Percentiles rank a stretch among this genome's conserved stretches.
These are phyloP conservation scores for Callionymus lyra DNA, from an alignment of 2,113 vertebrate species.

Conservation along the genomic window DNA sequence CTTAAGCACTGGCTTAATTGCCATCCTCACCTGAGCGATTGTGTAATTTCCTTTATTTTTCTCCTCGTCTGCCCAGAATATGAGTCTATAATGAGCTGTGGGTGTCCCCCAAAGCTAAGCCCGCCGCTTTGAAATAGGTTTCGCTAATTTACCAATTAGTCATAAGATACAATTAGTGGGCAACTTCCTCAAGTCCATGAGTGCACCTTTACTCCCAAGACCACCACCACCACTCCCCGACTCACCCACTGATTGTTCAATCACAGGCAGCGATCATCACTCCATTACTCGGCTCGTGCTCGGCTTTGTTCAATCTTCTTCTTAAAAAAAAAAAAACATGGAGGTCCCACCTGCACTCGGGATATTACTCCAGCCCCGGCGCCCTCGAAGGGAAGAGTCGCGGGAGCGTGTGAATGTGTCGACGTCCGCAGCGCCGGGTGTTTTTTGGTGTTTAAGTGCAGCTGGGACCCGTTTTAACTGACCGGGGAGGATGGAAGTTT, in stretches of 20 bases:
- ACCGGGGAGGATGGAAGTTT: conserved; percentile 52
- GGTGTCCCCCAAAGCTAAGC: conserved; percentile 68
- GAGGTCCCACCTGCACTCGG: conserved; percentile 65
- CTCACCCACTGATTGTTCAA: conserved; percentile 53
- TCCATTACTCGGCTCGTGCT: conserved; percentile 54
- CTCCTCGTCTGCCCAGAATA: conserved; percentile 66
- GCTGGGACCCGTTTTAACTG: conserved; percentile 60
- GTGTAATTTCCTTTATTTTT: conserved; percentile 69
- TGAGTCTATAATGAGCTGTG: conserved; percentile 71
- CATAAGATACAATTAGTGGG: conserved; percentile 73
- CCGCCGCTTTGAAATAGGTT: conserved; percentile 65
- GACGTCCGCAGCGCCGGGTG: conserved; percentile 60
- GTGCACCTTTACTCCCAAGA: conserved; percentile 50
- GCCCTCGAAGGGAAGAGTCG: conserved; percentile 46
- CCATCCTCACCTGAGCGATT: conserved; percentile 75
- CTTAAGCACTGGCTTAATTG: conserved; percentile 72
- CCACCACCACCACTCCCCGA: conserved; percentile 32
- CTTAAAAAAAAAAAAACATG: not conserved
- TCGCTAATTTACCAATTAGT: conserved; percentile 78
- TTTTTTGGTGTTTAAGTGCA: conserved; percentile 65
- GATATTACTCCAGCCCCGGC: conserved; percentile 58
- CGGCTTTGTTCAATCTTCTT: conserved; percentile 45
- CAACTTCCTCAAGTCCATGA: conserved; percentile 60
- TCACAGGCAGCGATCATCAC: conserved; percentile 63
- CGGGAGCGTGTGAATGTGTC: conserved; percentile 60